phyloP scores from a whole-genome alignment of 2,797 vertebrate genomes.

The Heterohyrax brucei region DNA sequence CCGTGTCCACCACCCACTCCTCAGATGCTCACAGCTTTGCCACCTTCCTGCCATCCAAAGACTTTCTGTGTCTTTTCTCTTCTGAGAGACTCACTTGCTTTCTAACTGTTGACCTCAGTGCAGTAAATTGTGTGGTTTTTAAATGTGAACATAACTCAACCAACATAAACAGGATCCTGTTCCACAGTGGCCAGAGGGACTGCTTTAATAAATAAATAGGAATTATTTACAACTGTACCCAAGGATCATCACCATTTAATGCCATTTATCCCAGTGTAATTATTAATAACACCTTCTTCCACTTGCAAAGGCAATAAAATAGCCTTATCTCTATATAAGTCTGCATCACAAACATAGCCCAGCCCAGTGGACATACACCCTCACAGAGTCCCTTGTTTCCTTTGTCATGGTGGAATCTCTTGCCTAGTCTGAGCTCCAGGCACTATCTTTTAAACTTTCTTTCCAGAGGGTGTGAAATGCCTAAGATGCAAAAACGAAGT shows the following conservation, averaged over 20 bases:
- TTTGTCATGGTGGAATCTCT: neutral
- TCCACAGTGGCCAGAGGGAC: neutral
- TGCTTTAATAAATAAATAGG: neutral
- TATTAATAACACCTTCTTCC: neutral
- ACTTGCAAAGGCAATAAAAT: neutral
- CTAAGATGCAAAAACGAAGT: neutral
- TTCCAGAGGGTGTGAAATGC: slow-evolving; percentile 3
- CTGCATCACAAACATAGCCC: neutral
- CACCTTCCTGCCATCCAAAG: neutral
- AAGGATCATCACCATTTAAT: neutral
- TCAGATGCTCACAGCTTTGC: neutral
- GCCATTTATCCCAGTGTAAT: neutral
- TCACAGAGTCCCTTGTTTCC: neutral
- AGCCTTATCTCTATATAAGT: neutral
- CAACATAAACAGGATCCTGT: neutral
- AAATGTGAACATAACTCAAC: neutral
- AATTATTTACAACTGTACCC: neutral
- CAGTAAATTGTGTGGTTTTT: neutral
- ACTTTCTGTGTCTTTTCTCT: neutral
- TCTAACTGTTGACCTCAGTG: neutral
- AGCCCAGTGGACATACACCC: neutral
- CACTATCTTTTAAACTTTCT: neutral
- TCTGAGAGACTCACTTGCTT: neutral
- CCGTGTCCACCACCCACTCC: too few species aligned
- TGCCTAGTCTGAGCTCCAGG: neutral